These are phyloP conservation scores for Diorhabda carinulata DNA, from an alignment of 1,140 invertebrate species.

Conservation along the genomic window DNA sequence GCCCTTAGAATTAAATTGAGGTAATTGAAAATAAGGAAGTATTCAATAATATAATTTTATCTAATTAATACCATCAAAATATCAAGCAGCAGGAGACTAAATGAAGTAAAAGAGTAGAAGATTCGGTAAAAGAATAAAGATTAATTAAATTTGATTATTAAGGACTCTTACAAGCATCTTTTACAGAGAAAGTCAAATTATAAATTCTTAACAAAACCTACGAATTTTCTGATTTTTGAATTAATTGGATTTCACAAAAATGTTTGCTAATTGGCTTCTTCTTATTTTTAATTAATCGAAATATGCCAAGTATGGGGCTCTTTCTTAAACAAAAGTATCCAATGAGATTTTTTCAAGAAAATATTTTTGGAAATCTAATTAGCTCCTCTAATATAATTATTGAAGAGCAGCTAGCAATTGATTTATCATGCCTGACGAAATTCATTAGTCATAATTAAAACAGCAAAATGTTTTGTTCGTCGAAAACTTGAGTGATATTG, in stretches of 20 bases:
- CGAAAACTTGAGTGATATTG: no score
- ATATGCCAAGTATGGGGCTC: neutral
- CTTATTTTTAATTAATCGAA: slow-evolving; percentile 1
- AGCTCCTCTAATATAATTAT: no score
- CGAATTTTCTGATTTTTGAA: neutral
- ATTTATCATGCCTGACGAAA: no score
- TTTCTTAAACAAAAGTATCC: no score
- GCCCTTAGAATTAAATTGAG: neutral
- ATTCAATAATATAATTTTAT: neutral
- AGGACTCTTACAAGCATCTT: neutral
- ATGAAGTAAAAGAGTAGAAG: slow-evolving; percentile 2
- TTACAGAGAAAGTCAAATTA: neutral
- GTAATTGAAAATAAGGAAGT: neutral
- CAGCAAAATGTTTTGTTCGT: no score
- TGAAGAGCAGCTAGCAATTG: no score
- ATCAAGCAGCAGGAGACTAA: neutral
- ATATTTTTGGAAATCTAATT: no score
- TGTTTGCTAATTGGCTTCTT: neutral
- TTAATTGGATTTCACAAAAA: neutral
- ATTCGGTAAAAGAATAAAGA: neutral
- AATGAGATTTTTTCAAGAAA: no score
- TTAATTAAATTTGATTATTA: neutral
- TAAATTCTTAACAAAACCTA: neutral
- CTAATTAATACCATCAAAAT: slow-evolving; percentile 3
- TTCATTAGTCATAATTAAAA: no score